Conservation (phyloP, 1,140 invertebrate genomes). For the Teleopsis dalmanni region DNA sequence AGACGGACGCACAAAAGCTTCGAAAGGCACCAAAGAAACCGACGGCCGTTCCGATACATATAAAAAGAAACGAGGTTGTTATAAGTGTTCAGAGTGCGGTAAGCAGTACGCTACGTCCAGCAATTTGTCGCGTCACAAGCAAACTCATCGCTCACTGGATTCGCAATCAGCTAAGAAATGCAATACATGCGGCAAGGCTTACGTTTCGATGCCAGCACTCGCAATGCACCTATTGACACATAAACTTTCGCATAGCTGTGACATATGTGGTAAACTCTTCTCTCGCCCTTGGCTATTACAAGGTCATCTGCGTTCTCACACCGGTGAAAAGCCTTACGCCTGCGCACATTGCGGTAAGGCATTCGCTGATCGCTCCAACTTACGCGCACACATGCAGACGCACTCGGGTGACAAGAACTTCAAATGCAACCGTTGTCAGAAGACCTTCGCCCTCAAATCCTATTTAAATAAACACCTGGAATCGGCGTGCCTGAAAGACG, state of each 20-base stretch:
- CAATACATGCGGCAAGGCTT: constrained; percentile 88
- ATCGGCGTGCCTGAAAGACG: constrained; percentile 64
- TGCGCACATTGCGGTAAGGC: constrained; percentile 58
- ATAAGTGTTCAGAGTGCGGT: constrained; percentile 91
- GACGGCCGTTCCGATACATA: too few species aligned
- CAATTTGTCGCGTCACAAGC: constrained; percentile 93
- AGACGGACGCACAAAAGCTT: constrained; percentile 40
- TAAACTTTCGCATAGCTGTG: constrained; percentile 84
- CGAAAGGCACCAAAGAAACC: constrained; percentile 46
- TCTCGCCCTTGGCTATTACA: constrained; percentile 88
- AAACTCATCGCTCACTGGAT: constrained; percentile 90
- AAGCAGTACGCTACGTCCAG: constrained; percentile 95
- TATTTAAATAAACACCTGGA: constrained; percentile 97
- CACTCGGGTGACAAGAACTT: constrained; percentile 86
- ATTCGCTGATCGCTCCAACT: constrained; percentile 69
- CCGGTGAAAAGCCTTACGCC: constrained; percentile 58
- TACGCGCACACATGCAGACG: constrained; percentile 90
- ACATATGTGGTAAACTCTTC: constrained; percentile 87
- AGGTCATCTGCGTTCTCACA: constrained; percentile 64
- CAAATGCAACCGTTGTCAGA: constrained; percentile 80
- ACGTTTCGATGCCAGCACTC: constrained; percentile 94
- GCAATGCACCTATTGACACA: constrained; percentile 95
- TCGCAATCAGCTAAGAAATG: constrained; percentile 90
- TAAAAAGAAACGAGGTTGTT: too few species aligned
- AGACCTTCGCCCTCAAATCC: constrained; percentile 92